These are phyloP conservation scores for Morus bassanus DNA, from an alignment of 2,797 vertebrate genomes.

Conservation along the genomic window DNA sequence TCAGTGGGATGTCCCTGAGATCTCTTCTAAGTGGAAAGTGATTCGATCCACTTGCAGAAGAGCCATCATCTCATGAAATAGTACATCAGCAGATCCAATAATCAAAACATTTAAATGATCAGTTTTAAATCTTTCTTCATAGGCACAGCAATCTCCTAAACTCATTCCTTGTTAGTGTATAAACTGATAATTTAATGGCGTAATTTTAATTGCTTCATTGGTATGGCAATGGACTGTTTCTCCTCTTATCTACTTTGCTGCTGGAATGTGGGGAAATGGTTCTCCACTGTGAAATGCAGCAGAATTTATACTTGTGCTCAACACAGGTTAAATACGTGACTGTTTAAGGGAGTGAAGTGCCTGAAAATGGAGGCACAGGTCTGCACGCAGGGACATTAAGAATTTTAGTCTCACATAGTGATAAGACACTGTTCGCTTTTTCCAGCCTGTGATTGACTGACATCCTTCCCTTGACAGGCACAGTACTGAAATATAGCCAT, in stretches of 20 bases:
- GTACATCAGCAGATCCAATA: not conserved
- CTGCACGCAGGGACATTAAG: not conserved
- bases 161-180: not conserved
- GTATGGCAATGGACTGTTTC: not conserved
- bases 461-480: not conserved
- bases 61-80: not conserved
- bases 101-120: not conserved
- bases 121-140: not conserved
- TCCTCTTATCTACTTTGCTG: not conserved
- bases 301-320: not conserved
- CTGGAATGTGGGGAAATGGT: not conserved
- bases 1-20: not conserved
- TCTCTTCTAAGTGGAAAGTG: not conserved
- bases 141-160: not conserved
- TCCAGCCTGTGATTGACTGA: not conserved
- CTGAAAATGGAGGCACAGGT: not conserved
- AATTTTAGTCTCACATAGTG: not conserved
- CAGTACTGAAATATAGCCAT: not conserved
- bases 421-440: not conserved
- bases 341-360: not conserved
- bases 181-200: not conserved
- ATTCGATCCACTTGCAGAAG: not conserved
- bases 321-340: not conserved
- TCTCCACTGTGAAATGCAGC: not conserved
- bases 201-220: not conserved